phyloP scores from a whole-genome alignment of 37 sponge, comb jelly and placozoan genomes.

The Ephydatia muelleri region DNA sequence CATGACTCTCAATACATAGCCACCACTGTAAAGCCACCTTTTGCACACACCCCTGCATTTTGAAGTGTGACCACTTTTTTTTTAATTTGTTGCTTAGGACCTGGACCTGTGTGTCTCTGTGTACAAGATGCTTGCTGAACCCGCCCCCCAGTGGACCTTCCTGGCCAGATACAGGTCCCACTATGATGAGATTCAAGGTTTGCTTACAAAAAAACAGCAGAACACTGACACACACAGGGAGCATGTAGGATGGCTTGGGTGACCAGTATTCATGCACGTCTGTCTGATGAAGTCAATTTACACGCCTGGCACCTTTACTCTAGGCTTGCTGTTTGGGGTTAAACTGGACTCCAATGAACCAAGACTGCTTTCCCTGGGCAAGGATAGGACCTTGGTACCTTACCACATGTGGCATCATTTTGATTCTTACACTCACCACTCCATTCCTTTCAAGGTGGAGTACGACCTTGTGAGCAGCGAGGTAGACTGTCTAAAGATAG shows the following conservation, averaged over 20 bases:
- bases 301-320: no score
- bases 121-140: slow-evolving; percentile 34
- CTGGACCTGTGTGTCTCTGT: slow-evolving; percentile 81
- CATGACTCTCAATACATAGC: slow-evolving; percentile 89
- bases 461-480: slow-evolving; percentile 85
- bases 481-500: slow-evolving; percentile 73
- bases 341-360: slow-evolving; percentile 63
- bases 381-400: slow-evolving; percentile 77
- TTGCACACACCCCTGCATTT: no score
- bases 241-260: neutral
- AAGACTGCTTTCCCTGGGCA: slow-evolving; percentile 81
- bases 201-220: neutral
- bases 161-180: slow-evolving; percentile 87
- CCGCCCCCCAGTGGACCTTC: slow-evolving; percentile 59
- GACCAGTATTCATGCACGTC: neutral
- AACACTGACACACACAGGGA: neutral
- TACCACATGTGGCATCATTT: neutral
- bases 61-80: neutral
- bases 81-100: slow-evolving; percentile 49
- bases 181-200: slow-evolving; percentile 85
- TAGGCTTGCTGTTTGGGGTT: slow-evolving; percentile 83
- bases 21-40: slow-evolving; percentile 79
- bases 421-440: no score
- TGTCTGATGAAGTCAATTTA: neutral
- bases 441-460: slow-evolving; percentile 60